These are phyloP conservation scores for Kradibia gibbosae DNA, from an alignment of 1,140 invertebrate species.

Conservation along the genomic window DNA sequence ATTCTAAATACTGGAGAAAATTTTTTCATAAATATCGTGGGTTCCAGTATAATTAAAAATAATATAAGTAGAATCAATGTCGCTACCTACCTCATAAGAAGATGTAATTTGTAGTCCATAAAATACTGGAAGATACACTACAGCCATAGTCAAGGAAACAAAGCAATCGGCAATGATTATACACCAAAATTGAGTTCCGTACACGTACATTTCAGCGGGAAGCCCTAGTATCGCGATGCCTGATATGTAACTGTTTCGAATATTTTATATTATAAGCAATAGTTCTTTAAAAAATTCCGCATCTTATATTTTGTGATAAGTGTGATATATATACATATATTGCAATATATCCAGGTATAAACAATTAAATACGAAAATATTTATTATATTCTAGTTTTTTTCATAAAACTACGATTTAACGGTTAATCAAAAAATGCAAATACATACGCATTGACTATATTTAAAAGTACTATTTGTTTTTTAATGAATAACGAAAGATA, in stretches of 20 bases:
- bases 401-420: too few species aligned
- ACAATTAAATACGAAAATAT: too few species aligned
- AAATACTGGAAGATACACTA: conserved; percentile 89
- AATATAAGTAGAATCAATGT: background rate
- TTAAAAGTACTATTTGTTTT: too few species aligned
- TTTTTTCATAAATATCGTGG: background rate
- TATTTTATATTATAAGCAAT: background rate
- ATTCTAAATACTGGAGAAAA: conserved; percentile 79
- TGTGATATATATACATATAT: too few species aligned
- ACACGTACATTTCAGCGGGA: conserved; percentile 92
- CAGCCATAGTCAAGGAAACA: conserved; percentile 81
- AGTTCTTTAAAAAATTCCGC: too few species aligned
- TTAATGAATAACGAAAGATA: too few species aligned
- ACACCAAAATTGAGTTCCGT: conserved; percentile 85
- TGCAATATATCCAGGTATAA: too few species aligned
- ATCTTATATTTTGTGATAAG: too few species aligned
- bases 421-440: too few species aligned
- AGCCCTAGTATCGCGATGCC: conserved; percentile 92
- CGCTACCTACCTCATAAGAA: conserved; percentile 82
- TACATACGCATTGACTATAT: too few species aligned
- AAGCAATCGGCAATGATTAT: conserved; percentile 79
- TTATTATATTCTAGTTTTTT: too few species aligned
- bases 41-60: background rate
- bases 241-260: conserved; percentile 85
- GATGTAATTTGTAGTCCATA: conserved; percentile 87